Evolutionary conservation across 2,797 vertebrate genomes (phyloP).

Genomic region (Cyclopterus lumpus): DNA sequence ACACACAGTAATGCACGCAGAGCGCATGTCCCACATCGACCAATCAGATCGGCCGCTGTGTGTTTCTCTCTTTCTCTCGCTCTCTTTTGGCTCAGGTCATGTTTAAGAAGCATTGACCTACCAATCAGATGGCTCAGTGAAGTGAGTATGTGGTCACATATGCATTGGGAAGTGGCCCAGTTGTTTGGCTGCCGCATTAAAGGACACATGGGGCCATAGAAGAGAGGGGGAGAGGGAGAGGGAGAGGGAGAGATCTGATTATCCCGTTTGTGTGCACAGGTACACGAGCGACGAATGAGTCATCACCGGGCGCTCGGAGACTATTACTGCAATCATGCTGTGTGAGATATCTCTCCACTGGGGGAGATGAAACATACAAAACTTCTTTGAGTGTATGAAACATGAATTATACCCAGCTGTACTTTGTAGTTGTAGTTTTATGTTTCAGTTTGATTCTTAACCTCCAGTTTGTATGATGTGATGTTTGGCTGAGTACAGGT

Average conservation of each 20-base stretch:
- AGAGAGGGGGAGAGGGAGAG: not conserved
- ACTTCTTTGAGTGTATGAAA: not conserved
- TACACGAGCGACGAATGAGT: slow-evolving; percentile 44
- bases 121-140: not conserved
- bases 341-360: not conserved
- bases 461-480: not conserved
- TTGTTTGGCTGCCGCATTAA: slow-evolving; percentile 32
- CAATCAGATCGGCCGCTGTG: slow-evolving; percentile 37
- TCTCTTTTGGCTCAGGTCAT: slow-evolving; percentile 1
- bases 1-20: slow-evolving; percentile 44
- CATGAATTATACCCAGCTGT: not conserved
- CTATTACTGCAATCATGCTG: slow-evolving; percentile 14
- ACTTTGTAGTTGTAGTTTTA: not conserved
- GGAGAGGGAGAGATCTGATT: slow-evolving; percentile 20
- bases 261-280: slow-evolving; percentile 20
- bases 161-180: slow-evolving; percentile 13
- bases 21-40: slow-evolving; percentile 18
- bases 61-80: not conserved
- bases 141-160: slow-evolving; percentile 8
- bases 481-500: not conserved
- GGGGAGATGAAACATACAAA: slow-evolving; percentile 8
- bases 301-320: slow-evolving; percentile 32
- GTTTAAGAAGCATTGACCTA: not conserved
- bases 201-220: slow-evolving; percentile 29
- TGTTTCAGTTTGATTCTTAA: not conserved